A percentile compares a stretch with the other conserved stretches of the same genome.
Evolutionary conservation across 1,140 invertebrate species (phyloP).

Genomic region (Papilio machaon): DNA sequence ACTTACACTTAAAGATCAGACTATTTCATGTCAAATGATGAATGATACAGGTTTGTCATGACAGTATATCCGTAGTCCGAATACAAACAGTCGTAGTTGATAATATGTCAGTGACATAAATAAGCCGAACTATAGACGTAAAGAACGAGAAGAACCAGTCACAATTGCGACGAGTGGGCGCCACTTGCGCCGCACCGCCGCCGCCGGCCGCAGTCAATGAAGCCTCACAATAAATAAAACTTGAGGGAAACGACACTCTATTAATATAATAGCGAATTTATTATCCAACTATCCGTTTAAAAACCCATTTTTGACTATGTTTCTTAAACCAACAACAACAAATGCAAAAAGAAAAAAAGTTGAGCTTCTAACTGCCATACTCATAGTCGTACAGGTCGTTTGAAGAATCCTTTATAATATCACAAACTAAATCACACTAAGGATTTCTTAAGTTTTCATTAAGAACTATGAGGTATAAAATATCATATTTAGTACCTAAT

Average conservation of each 20-base stretch:
- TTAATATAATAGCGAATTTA: slow-evolving; percentile 53
- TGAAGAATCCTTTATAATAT: too few species aligned
- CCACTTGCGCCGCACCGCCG: slow-evolving; percentile 39
- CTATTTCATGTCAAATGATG: not conserved
- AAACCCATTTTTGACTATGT: not conserved
- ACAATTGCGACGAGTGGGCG: slow-evolving; percentile 73
- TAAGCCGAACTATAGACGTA: slow-evolving; percentile 67
- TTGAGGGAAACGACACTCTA: slow-evolving; percentile 63
- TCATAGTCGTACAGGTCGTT: too few species aligned
- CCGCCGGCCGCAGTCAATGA: slow-evolving; percentile 69
- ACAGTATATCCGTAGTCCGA: not conserved
- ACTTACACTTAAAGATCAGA: not conserved
- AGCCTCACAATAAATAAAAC: slow-evolving; percentile 73
- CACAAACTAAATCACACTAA: too few species aligned
- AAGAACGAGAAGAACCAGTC: slow-evolving; percentile 75
- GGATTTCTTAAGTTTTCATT: too few species aligned
- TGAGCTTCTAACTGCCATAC: too few species aligned
- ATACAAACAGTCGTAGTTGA: not conserved
- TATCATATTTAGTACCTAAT: not conserved
- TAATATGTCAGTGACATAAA: not conserved
- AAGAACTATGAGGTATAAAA: not conserved
- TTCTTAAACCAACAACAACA: not conserved
- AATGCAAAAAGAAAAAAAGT: too few species aligned
- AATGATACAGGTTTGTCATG: not conserved
- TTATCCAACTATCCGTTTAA: slow-evolving; percentile 13